Evolutionary conservation across 2,113 vertebrate genomes (phyloP).

Genomic region (Rattus rattus): DNA sequence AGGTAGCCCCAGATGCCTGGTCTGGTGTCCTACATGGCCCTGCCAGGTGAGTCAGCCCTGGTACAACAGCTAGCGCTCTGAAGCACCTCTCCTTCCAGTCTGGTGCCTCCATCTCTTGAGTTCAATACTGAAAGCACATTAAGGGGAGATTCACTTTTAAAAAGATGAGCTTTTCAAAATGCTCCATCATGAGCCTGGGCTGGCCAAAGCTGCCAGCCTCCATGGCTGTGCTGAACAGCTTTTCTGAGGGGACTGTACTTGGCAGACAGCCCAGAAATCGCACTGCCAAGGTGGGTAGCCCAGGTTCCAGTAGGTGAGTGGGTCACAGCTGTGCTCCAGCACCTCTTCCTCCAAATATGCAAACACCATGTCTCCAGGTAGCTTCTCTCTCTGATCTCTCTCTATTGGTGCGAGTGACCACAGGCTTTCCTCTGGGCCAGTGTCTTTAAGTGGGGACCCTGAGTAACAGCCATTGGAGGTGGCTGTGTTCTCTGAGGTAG

Average conservation of each 20-base stretch:
- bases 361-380: slow-evolving; percentile 93
- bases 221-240: slow-evolving; percentile 94
- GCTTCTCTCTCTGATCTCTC: slow-evolving; percentile 90
- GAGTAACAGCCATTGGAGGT: slow-evolving; percentile 90
- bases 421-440: slow-evolving; percentile 90
- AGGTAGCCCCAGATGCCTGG: slow-evolving; percentile 83
- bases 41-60: slow-evolving; percentile 66
- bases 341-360: slow-evolving; percentile 98
- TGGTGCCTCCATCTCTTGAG: slow-evolving; percentile 76
- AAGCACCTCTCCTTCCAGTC: slow-evolving; percentile 70
- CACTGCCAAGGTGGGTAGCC: slow-evolving; percentile 94
- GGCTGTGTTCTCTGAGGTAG: slow-evolving; percentile 92
- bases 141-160: slow-evolving; percentile 98
- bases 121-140: slow-evolving; percentile 99
- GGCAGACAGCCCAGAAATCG: slow-evolving; percentile 97
- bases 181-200: slow-evolving; percentile 93
- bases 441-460: slow-evolving; percentile 86
- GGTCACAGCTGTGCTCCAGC: slow-evolving; percentile 98
- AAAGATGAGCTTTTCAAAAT: slow-evolving; percentile 97
- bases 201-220: slow-evolving; percentile 92
- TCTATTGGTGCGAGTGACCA: slow-evolving; percentile 94
- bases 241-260: slow-evolving; percentile 94
- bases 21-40: slow-evolving; percentile 85
- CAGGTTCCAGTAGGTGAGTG: slow-evolving; percentile 96
- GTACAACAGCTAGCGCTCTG: slow-evolving; percentile 74